phyloP scores from a whole-genome alignment of 2,888 invertebrate species.

The Tetrapedia diversipes region DNA sequence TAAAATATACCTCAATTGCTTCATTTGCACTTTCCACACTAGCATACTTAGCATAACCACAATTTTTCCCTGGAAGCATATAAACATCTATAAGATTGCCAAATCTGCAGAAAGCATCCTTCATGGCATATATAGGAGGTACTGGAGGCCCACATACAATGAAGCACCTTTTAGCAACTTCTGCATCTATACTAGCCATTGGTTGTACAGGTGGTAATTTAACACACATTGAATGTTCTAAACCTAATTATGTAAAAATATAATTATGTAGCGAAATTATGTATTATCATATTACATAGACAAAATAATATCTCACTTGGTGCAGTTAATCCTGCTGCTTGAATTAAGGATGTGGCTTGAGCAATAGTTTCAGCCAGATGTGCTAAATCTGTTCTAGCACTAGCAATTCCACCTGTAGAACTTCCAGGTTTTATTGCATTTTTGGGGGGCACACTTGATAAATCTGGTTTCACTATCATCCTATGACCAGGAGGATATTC shows the following conservation, averaged over 20 bases:
- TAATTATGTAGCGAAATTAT: constrained; percentile 4
- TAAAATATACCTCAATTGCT: constrained; percentile 86
- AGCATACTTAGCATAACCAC: constrained; percentile 96
- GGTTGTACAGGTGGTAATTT: constrained; percentile 89
- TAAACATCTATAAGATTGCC: constrained; percentile 95
- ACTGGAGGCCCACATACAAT: constrained; percentile 83
- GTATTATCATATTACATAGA: constrained; percentile 1
- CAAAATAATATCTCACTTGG: constrained; percentile 74
- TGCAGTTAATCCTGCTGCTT: constrained; percentile 85
- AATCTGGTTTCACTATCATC: constrained; percentile 89
- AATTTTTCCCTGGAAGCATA: constrained; percentile 94
- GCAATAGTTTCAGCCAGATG: constrained; percentile 90
- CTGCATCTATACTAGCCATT: constrained; percentile 87
- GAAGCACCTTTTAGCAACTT: constrained; percentile 86
- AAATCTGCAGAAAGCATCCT: constrained; percentile 95
- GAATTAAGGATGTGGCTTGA: constrained; percentile 90
- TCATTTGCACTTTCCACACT: constrained; percentile 89
- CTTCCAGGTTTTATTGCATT: constrained; percentile 74
- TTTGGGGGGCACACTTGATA: constrained; percentile 76
- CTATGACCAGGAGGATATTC: constrained; percentile 95
- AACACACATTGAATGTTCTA: constrained; percentile 80
- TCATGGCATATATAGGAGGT: constrained; percentile 90
- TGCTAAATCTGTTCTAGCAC: constrained; percentile 85
- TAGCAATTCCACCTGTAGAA: constrained; percentile 74
- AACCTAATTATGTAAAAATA: constrained; percentile 48